Evolutionary conservation across 2,797 vertebrate genomes (phyloP).

Genomic region (Sarcoramphus papa): DNA sequence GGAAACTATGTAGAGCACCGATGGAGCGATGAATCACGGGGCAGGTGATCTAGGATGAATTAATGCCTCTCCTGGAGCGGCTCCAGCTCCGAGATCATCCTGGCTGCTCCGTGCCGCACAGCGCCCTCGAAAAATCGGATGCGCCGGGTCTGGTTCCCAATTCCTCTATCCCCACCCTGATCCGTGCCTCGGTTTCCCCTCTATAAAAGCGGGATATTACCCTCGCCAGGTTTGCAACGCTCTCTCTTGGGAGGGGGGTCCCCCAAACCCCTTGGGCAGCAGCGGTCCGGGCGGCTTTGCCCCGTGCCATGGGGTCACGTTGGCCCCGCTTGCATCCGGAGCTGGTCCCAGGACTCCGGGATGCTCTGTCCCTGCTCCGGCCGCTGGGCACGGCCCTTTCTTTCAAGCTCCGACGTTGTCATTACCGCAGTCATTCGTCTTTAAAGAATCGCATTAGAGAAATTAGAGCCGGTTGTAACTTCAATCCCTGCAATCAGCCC

Average conservation of each 20-base stretch:
- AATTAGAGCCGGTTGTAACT: neutral
- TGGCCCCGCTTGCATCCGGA: neutral
- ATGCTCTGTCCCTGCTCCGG: neutral
- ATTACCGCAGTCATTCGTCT: neutral
- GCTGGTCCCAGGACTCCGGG: neutral
- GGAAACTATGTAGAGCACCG: neutral
- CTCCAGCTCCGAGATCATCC: neutral
- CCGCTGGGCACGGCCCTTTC: neutral
- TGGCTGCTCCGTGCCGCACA: rapidly evolving
- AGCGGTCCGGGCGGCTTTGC: rapidly evolving
- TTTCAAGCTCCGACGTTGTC: neutral
- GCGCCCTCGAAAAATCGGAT: neutral
- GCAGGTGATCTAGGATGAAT: neutral
- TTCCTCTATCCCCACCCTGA: neutral
- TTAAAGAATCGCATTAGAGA: neutral
- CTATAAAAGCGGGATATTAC: rapidly evolving
- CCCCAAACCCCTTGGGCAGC: rapidly evolving
- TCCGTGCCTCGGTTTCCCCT: neutral
- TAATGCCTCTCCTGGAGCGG: neutral
- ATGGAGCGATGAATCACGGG: neutral
- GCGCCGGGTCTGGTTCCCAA: rapidly evolving
- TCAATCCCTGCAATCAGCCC: neutral
- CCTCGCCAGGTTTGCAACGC: rapidly evolving
- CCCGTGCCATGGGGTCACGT: neutral
- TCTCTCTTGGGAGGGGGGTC: neutral